phyloP scores from a whole-genome alignment of 37 sponge, comb jelly and placozoan species.

The Eunapius fragilis region DNA sequence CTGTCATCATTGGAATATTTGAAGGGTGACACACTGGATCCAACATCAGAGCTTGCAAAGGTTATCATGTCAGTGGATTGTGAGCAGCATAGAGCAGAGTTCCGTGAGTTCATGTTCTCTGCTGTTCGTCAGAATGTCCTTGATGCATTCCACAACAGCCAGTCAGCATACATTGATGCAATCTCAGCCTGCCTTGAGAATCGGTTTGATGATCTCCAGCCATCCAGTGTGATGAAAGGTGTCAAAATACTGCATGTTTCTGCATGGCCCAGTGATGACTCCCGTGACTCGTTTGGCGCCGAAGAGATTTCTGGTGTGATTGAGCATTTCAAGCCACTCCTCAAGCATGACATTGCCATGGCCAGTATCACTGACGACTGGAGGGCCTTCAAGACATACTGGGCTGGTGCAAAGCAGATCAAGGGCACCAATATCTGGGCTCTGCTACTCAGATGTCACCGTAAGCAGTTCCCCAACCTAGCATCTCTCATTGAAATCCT shows the following conservation, averaged over 20 bases:
- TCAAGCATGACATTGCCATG: background rate
- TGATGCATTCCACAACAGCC: constrained; percentile 14
- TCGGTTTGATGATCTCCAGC: constrained; percentile 22
- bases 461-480: constrained; percentile 26
- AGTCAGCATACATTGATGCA: background rate
- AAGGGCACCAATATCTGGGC: constrained; percentile 15
- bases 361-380: constrained; percentile 11
- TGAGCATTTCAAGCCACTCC: constrained; percentile 21
- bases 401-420: background rate
- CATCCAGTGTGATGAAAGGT: constrained; percentile 9
- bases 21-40: no score
- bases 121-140: background rate
- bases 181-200: background rate
- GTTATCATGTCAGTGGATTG: background rate
- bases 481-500: constrained; percentile 25
- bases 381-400: constrained; percentile 22
- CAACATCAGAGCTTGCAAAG: constrained; percentile 23
- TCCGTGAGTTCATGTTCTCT: constrained; percentile 5
- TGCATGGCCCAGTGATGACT: constrained; percentile 16
- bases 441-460: constrained; percentile 18
- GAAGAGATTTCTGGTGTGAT: constrained; percentile 8
- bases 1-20: no score
- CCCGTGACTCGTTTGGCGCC: background rate
- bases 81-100: background rate
- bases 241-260: constrained; percentile 6